Evolutionary conservation across 2,113 vertebrate species (phyloP).

Genomic region (Etheostoma cragini): DNA sequence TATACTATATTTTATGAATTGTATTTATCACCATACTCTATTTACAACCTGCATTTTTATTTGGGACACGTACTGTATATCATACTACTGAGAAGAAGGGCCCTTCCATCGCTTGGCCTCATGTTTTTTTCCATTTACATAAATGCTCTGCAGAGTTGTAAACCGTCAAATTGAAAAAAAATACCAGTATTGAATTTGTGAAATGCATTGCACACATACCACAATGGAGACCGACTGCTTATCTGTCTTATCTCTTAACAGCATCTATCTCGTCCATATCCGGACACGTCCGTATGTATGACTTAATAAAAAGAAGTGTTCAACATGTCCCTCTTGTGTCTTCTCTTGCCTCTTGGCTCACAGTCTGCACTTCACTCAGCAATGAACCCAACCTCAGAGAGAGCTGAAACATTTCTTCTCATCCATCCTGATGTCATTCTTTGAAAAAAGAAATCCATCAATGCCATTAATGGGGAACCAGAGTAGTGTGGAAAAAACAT

Average conservation of each 20-base stretch:
- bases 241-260: not conserved
- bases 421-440: slow-evolving; percentile 40
- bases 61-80: not conserved
- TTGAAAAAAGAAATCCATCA: slow-evolving; percentile 13
- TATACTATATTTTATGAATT: not conserved
- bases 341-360: slow-evolving; percentile 29
- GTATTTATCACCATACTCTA: not conserved
- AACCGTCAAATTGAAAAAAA: not conserved
- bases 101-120: not conserved
- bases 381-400: slow-evolving; percentile 57
- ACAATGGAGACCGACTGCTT: not conserved
- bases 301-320: not conserved
- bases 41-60: not conserved
- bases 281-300: slow-evolving; percentile 4
- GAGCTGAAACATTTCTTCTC: slow-evolving; percentile 46
- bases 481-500: slow-evolving; percentile 11
- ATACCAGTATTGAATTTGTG: slow-evolving; percentile 6
- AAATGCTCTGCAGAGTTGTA: not conserved
- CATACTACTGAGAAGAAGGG: not conserved
- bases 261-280: not conserved
- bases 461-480: slow-evolving; percentile 14
- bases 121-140: not conserved
- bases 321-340: slow-evolving; percentile 30
- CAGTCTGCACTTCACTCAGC: slow-evolving; percentile 49
- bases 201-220: not conserved